Percentiles rank a stretch among this genome's conserved stretches.
Conservation (phyloP, 2,797 vertebrate genomes). For the Paratrypauchen microcephalus region DNA sequence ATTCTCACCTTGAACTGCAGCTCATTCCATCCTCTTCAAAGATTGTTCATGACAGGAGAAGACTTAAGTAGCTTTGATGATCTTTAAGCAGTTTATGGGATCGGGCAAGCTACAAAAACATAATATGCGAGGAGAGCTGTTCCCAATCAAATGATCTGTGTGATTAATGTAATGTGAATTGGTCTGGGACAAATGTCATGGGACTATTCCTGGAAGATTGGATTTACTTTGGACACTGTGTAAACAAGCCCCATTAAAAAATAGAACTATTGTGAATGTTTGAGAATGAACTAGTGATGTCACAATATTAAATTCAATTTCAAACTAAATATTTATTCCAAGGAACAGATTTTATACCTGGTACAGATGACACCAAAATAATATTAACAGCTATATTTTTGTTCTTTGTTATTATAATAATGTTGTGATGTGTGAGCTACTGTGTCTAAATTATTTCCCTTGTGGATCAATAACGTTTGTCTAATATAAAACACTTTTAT, state of each 20-base stretch:
- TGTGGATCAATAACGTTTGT: too few species aligned
- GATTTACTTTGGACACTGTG: slow-evolving; percentile 14
- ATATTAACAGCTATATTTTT: too few species aligned
- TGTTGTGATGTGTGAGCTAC: too few species aligned
- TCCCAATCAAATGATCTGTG: slow-evolving; percentile 3
- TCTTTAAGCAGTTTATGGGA: slow-evolving; percentile 6
- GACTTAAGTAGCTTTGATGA: slow-evolving; percentile 23
- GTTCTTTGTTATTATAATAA: too few species aligned
- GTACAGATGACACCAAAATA: too few species aligned
- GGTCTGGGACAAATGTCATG: slow-evolving; percentile 52
- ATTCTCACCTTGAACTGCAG: slow-evolving; percentile 46
- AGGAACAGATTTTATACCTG: too few species aligned
- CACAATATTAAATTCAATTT: not conserved
- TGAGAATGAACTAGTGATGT: not conserved
- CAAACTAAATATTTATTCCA: not conserved
- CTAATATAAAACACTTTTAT: too few species aligned
- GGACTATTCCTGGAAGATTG: slow-evolving; percentile 6
- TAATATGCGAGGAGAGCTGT: slow-evolving; percentile 19
- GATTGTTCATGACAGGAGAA: slow-evolving; percentile 31
- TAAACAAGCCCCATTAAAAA: not conserved
- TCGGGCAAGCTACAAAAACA: slow-evolving; percentile 32
- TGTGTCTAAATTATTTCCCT: too few species aligned
- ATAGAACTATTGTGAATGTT: not conserved
- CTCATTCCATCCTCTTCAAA: slow-evolving; percentile 46
- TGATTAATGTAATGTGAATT: slow-evolving; percentile 11